phyloP scores from a whole-genome alignment of 2,113 vertebrate genomes.

The Eulemur macaco region DNA sequence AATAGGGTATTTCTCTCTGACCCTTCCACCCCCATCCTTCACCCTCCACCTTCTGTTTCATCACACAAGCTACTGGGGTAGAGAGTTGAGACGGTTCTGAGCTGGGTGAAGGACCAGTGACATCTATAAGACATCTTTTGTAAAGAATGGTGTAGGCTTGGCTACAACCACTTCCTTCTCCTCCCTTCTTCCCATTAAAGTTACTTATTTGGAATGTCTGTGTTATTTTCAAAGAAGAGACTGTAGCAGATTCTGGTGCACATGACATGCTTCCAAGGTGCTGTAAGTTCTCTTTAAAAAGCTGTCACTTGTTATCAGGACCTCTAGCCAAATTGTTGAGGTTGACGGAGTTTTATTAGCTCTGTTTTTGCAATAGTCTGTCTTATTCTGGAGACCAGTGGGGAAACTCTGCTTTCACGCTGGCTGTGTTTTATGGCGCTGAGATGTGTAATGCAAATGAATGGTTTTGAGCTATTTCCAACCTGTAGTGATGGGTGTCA shows the following conservation, averaged over 20 bases:
- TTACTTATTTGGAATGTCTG: slow-evolving; percentile 1
- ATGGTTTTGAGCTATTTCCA: slow-evolving; percentile 76
- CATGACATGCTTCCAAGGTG: slow-evolving; percentile 62
- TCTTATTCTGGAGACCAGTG: slow-evolving; percentile 81
- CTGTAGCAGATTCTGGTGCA: not conserved
- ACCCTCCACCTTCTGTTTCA: not conserved
- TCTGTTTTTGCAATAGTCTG: slow-evolving; percentile 82
- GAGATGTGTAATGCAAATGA: slow-evolving; percentile 80
- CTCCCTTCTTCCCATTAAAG: not conserved
- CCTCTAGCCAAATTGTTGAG: slow-evolving; percentile 78
- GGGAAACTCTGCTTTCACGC: slow-evolving; percentile 78
- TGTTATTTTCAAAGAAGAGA: slow-evolving; percentile 34
- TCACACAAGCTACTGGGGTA: not conserved
- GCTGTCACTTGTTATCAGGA: slow-evolving; percentile 73
- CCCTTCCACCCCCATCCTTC: not conserved
- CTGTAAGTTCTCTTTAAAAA: slow-evolving; percentile 79
- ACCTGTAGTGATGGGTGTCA: slow-evolving; percentile 50
- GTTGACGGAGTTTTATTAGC: slow-evolving; percentile 81
- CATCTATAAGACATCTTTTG: not conserved
- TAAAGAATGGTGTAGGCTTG: not conserved
- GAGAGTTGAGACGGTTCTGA: not conserved
- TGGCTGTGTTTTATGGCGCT: slow-evolving; percentile 75
- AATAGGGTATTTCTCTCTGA: not conserved
- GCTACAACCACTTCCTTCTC: not conserved
- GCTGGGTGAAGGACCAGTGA: not conserved